Conservation (phyloP, 2,888 invertebrate genomes). For the Lucinisca nassula region DNA sequence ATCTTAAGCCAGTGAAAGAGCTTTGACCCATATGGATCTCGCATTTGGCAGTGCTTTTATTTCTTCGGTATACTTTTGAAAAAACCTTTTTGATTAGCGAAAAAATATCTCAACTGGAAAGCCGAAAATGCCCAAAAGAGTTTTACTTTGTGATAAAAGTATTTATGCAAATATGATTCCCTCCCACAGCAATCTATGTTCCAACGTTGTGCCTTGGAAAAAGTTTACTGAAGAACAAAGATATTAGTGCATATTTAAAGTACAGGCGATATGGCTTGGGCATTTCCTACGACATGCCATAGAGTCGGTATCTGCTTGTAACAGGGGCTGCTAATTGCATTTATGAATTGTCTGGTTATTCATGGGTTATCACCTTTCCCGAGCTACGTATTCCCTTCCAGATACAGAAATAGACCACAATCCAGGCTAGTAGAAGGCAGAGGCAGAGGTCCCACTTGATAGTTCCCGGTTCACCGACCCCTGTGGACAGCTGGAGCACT, state of each 20-base stretch:
- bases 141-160: too few species aligned
- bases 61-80: too few species aligned
- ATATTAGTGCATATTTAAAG: constrained; percentile 1
- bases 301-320: not conserved
- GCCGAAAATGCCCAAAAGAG: too few species aligned
- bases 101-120: too few species aligned
- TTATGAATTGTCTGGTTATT: constrained; percentile 14
- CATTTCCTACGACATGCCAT: not conserved
- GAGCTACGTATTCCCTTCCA: constrained; percentile 88
- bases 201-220: constrained; percentile 9
- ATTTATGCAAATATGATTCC: too few species aligned
- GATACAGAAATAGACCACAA: constrained; percentile 88
- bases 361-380: constrained; percentile 85
- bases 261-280: not conserved
- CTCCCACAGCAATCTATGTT: not conserved
- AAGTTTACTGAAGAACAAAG: constrained; percentile 5
- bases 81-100: too few species aligned
- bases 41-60: too few species aligned
- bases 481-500: constrained; percentile 86
- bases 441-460: constrained; percentile 88
- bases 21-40: too few species aligned
- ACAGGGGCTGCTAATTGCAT: constrained; percentile 1
- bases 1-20: too few species aligned
- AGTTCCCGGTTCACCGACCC: constrained; percentile 85
- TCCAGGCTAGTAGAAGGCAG: constrained; percentile 87